phyloP scores from a whole-genome alignment of 2,888 invertebrate species.

The Rotaria magnacalcarata region DNA sequence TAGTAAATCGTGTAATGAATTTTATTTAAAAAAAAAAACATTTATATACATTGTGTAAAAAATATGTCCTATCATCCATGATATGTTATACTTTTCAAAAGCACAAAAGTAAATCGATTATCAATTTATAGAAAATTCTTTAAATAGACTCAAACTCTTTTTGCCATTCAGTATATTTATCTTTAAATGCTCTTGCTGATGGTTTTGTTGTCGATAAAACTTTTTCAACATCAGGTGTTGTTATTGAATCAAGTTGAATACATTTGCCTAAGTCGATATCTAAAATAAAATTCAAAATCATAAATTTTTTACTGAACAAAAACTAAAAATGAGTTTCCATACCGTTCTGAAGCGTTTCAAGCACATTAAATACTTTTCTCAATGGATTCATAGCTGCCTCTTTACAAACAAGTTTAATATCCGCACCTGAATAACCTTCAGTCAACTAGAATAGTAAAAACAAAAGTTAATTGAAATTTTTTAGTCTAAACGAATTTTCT shows the following conservation, averaged over 20 bases:
- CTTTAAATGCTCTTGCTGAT: conserved; percentile 54
- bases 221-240: conserved; percentile 55
- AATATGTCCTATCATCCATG: too few relatives aligned
- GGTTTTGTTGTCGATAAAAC: conserved; percentile 58
- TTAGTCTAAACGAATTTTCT: background rate
- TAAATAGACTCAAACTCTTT: conserved; percentile 57
- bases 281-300: conserved; percentile 38
- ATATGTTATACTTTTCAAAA: too few relatives aligned
- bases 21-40: too few relatives aligned
- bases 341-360: conserved; percentile 61
- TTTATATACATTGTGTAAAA: too few relatives aligned
- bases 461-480: background rate
- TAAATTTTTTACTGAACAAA: background rate
- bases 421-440: conserved; percentile 79
- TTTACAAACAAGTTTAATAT: conserved; percentile 78
- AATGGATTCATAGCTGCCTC: conserved; percentile 79
- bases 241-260: conserved; percentile 53
- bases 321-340: conserved; percentile 19
- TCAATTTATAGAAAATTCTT: background rate
- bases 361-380: conserved; percentile 65
- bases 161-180: conserved; percentile 57
- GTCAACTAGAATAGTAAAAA: conserved; percentile 62
- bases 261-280: conserved; percentile 54
- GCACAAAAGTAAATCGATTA: too few relatives aligned
- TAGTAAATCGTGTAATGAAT: too few relatives aligned